A percentile compares a stretch with the other conserved stretches of the same genome.
phyloP scores from a whole-genome alignment of 1,140 invertebrate species.

The Lordiphosa clarofinis region DNA sequence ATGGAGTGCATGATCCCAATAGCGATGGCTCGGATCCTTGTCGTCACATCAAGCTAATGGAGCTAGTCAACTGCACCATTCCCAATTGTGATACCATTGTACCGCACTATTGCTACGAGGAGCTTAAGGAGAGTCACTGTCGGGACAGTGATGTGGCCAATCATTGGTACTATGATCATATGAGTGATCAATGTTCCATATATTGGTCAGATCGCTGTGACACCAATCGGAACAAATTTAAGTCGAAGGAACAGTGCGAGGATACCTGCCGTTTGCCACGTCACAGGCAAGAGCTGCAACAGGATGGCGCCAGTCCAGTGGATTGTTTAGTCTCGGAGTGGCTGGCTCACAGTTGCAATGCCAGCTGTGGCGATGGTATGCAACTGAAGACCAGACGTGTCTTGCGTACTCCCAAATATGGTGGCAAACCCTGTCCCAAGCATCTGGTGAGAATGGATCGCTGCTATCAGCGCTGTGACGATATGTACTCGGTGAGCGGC shows the following conservation, averaged over 20 bases:
- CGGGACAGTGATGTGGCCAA: slow-evolving; percentile 82
- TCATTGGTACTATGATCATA: slow-evolving; percentile 87
- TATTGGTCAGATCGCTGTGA: slow-evolving; percentile 90
- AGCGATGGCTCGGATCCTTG: slow-evolving; percentile 78
- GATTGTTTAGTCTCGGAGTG: slow-evolving; percentile 84
- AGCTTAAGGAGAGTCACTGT: slow-evolving; percentile 83
- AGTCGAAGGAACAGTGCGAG: slow-evolving; percentile 80
- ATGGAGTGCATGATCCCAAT: slow-evolving; percentile 50
- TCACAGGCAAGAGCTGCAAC: slow-evolving; percentile 55
- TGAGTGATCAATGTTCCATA: slow-evolving; percentile 83
- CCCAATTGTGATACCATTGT: slow-evolving; percentile 82
- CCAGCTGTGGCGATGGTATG: slow-evolving; percentile 82
- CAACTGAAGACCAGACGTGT: slow-evolving; percentile 80
- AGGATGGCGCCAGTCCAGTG: slow-evolving; percentile 59
- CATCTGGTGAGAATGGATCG: slow-evolving; percentile 79
- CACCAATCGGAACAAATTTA: slow-evolving; percentile 88
- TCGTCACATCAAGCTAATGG: slow-evolving; percentile 69
- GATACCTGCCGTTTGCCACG: slow-evolving; percentile 69
- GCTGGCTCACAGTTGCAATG: slow-evolving; percentile 84
- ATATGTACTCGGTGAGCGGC: slow-evolving; percentile 67
- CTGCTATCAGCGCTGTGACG: slow-evolving; percentile 75
- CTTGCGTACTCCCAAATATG: slow-evolving; percentile 83
- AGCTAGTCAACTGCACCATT: slow-evolving; percentile 80
- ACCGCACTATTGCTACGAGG: slow-evolving; percentile 66
- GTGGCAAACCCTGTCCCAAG: slow-evolving; percentile 85